These are phyloP conservation scores for Characodon lateralis DNA, from an alignment of 2,797 vertebrate species.

Conservation along the genomic window DNA sequence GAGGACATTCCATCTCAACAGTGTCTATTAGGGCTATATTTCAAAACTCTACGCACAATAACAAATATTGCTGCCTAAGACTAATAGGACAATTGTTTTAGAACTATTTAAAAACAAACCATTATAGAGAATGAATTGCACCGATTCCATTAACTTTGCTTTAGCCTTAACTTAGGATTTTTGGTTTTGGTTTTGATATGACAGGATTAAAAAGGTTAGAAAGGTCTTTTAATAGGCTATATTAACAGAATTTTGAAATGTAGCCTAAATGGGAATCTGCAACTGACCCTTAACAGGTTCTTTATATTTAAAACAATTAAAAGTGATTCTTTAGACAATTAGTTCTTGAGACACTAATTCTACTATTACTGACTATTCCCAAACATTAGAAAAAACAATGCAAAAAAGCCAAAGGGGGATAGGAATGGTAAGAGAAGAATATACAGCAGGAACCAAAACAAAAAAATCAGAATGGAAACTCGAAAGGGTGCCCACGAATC, in stretches of 20 bases:
- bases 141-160: constrained; percentile 75
- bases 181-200: constrained; percentile 69
- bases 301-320: constrained; percentile 81
- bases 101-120: constrained; percentile 91
- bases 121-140: constrained; percentile 78
- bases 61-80: constrained; percentile 84
- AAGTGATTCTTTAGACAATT: constrained; percentile 78
- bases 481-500: constrained; percentile 73
- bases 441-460: constrained; percentile 68
- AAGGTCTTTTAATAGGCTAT: constrained; percentile 79
- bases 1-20: constrained; percentile 94
- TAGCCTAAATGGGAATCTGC: constrained; percentile 99
- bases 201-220: constrained; percentile 79
- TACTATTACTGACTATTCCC: constrained; percentile 71
- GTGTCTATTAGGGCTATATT: constrained; percentile 97
- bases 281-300: constrained; percentile 91
- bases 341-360: constrained; percentile 72
- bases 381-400: constrained; percentile 72
- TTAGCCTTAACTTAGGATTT: constrained; percentile 77
- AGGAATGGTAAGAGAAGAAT: constrained; percentile 69
- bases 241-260: constrained; percentile 99
- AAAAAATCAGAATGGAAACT: constrained; percentile 50
- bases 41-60: constrained; percentile 93
- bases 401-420: constrained; percentile 76
- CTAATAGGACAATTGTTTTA: constrained; percentile 89